Percentiles rank a stretch among this genome's conserved stretches.
Conservation (phyloP, 2,888 invertebrate species). For the Scaptomyza cyrtandrae region DNA sequence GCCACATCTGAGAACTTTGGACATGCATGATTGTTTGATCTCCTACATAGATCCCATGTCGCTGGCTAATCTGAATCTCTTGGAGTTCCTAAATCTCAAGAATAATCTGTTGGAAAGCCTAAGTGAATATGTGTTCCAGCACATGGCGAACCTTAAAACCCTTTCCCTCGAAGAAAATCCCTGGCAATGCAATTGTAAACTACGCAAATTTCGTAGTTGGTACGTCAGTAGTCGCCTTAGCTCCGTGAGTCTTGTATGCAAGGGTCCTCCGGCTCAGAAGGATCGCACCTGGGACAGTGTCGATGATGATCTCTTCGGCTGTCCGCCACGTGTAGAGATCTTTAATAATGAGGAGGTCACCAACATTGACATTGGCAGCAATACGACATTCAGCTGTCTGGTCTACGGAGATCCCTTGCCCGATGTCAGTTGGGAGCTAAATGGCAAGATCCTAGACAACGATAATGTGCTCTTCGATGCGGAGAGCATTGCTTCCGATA, state of each 20-base stretch:
- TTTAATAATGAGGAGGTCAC: constrained; percentile 86
- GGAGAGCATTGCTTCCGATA: constrained; percentile 82
- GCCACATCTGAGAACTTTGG: constrained; percentile 91
- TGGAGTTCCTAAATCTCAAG: constrained; percentile 92
- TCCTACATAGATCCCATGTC: constrained; percentile 90
- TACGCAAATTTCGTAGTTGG: constrained; percentile 94
- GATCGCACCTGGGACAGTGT: constrained; percentile 92
- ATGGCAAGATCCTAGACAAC: constrained; percentile 88
- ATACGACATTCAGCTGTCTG: constrained; percentile 92
- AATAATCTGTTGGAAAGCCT: constrained; percentile 91
- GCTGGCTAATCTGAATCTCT: constrained; percentile 89
- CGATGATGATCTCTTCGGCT: constrained; percentile 91
- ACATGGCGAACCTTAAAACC: constrained; percentile 91
- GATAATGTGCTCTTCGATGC: constrained; percentile 86
- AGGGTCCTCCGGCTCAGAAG: constrained; percentile 89
- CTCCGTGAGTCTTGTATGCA: constrained; percentile 90
- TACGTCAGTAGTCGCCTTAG: constrained; percentile 91
- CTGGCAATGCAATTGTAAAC: constrained; percentile 95
- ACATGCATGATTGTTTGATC: constrained; percentile 92
- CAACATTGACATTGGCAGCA: constrained; percentile 91
- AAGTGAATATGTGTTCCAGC: constrained; percentile 88
- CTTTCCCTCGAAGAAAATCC: constrained; percentile 93
- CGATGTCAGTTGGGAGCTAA: constrained; percentile 92
- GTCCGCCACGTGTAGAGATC: constrained; percentile 90
- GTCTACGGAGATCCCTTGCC: constrained; percentile 94